Percentiles rank a stretch among this genome's conserved stretches.
Evolutionary conservation across 1,140 invertebrate genomes (phyloP).

Genomic region (Zaprionus kolodkinae): DNA sequence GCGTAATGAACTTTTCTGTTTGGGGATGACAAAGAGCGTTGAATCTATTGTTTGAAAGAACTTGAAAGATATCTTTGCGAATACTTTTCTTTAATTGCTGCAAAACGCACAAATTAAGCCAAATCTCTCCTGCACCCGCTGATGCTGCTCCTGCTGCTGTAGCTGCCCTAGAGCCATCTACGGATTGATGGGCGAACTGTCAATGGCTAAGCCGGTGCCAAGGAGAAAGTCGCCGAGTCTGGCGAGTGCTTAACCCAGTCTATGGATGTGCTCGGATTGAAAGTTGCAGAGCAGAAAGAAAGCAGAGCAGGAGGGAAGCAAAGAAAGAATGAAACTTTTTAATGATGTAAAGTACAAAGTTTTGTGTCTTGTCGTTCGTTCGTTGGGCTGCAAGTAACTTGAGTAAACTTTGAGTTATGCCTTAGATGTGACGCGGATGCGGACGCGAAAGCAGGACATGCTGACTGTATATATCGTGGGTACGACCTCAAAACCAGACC

Average conservation of each 20-base stretch:
- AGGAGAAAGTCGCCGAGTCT: constrained; percentile 57
- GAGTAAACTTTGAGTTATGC: constrained; percentile 83
- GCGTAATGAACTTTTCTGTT: constrained; percentile 32
- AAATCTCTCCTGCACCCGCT: no score
- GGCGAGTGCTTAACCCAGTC: constrained; percentile 71
- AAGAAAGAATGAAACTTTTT: constrained; percentile 79
- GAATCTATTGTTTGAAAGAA: constrained; percentile 38
- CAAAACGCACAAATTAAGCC: constrained; percentile 64
- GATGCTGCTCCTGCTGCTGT: not conserved
- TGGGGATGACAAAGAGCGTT: constrained; percentile 1
- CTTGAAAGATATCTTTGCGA: constrained; percentile 30
- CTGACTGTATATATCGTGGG: constrained; percentile 25
- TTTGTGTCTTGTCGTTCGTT: constrained; percentile 81
- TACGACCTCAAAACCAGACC: constrained; percentile 67
- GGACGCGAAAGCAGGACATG: constrained; percentile 18
- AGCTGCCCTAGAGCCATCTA: constrained; percentile 7
- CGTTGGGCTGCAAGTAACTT: constrained; percentile 75
- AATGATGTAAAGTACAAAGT: constrained; percentile 83
- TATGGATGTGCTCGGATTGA: constrained; percentile 54
- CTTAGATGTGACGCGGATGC: constrained; percentile 59
- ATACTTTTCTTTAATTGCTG: constrained; percentile 50
- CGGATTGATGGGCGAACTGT: constrained; percentile 74
- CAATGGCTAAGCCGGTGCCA: constrained; percentile 67
- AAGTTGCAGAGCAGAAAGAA: constrained; percentile 51
- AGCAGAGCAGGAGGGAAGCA: constrained; percentile 41